These are phyloP conservation scores for Acrobasis consociella DNA, from an alignment of 2,888 invertebrate species.

Conservation along the genomic window DNA sequence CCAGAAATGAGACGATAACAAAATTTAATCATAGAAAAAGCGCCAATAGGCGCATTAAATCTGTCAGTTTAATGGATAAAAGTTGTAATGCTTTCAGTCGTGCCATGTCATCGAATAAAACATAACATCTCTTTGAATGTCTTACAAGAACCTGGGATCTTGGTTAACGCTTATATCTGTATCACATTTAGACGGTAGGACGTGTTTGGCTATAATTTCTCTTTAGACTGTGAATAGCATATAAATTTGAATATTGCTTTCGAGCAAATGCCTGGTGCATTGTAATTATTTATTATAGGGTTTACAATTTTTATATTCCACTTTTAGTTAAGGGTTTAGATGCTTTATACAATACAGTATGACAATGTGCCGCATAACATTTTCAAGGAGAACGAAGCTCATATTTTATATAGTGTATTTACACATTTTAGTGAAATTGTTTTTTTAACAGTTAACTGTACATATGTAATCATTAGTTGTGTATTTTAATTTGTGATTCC, in stretches of 20 bases:
- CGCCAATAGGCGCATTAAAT: not conserved
- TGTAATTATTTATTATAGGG: slow-evolving; percentile 65
- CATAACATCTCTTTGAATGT: slow-evolving; percentile 37
- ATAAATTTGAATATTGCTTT: slow-evolving; percentile 57
- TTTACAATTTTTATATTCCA: slow-evolving; percentile 67
- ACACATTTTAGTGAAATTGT: slow-evolving; percentile 45
- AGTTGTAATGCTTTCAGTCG: slow-evolving; percentile 6
- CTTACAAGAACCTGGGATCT: slow-evolving; percentile 44
- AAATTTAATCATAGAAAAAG: no score
- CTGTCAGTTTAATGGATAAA: not conserved
- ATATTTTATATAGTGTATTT: slow-evolving; percentile 65
- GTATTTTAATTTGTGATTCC: slow-evolving; percentile 37
- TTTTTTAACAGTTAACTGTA: slow-evolving; percentile 46
- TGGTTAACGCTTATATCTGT: slow-evolving; percentile 51
- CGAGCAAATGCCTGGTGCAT: slow-evolving; percentile 65
- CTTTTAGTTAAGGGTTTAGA: slow-evolving; percentile 53
- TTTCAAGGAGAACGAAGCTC: slow-evolving; percentile 50
- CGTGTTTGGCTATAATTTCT: slow-evolving; percentile 53
- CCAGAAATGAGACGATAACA: no score
- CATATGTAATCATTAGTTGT: slow-evolving; percentile 31
- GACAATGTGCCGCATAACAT: slow-evolving; percentile 26
- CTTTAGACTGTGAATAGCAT: slow-evolving; percentile 66
- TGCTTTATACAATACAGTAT: slow-evolving; percentile 43
- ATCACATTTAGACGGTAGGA: slow-evolving; percentile 61
- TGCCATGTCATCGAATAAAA: slow-evolving; percentile 32